Base-by-base conservation (phyloP, 2,888 invertebrate genomes). In the Pristionchus arcanus region DNA sequence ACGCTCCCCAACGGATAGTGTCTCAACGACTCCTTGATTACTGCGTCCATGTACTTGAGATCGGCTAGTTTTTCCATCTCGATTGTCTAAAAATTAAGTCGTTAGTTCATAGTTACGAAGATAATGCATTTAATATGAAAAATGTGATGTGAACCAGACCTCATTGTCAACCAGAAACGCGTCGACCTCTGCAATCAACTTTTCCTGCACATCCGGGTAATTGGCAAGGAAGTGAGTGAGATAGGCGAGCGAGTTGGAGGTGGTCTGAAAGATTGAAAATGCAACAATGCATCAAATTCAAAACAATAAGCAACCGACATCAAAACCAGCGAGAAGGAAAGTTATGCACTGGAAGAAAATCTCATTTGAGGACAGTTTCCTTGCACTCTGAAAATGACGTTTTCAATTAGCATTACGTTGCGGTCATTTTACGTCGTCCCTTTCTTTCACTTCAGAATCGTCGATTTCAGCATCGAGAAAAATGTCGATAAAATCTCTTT, bases 281-380 rank as follows among this genome's bases (percentile, higher is more conserved):
- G 15, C n/a, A n/a, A n/a, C 11, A 3, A n/a, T 66, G n/a, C 15
- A 95, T 96, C 21, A 7, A 95, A 95, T n/a, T n/a, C n/a, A n/a
- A n/a, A 96, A 92, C 2, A 96, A 94, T 15, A 96, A 96, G 19
- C 96, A 96, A 0, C 96, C 96, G 0, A 96, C 96, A 92, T 96
- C 94, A 87, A 93, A 94, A 15, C 94, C 94, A 55, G 95, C 94
- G 0, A 94, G 84, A 15, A 95, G 89, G 89, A 95, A 94, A 0
- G 94, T 87, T 19, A 93, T 90, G 53, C 94, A 94, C n/a, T 92
- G 91, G 3, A 91, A 90, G 25, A 92, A 90, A 31, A 94, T 92
- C 85, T 95, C 95, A 63, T 92, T 92, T 0, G 90, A 66, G 0
- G 92, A 92, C 5, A 93, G 90, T 66, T 92, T 91, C 42, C 91